These are phyloP conservation scores for Gymnocheta viridis DNA, from an alignment of 2,888 invertebrate genomes.

Conservation along the genomic window DNA sequence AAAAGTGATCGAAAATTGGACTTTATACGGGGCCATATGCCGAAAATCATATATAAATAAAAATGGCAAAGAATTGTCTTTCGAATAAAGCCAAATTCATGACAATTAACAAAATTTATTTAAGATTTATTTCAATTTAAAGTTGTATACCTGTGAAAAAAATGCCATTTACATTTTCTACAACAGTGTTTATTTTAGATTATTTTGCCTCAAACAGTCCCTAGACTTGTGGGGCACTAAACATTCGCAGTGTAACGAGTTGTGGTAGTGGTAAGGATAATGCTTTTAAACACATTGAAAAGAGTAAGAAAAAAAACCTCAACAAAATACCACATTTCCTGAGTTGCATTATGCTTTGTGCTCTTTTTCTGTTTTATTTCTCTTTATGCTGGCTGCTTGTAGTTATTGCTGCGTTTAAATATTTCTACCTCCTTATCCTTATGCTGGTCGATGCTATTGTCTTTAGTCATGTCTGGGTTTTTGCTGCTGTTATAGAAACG, in stretches of 20 bases:
- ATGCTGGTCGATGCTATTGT: not conserved
- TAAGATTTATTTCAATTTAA: no score
- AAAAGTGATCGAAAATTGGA: no score
- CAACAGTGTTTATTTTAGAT: no score
- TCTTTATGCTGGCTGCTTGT: constrained; percentile 9
- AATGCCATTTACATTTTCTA: no score
- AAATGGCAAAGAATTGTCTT: no score
- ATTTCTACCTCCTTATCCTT: constrained; percentile 11
- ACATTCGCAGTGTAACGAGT: constrained; percentile 1
- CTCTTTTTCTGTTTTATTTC: constrained; percentile 9
- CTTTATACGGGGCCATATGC: no score
- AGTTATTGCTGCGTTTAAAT: constrained; percentile 7
- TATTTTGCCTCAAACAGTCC: not conserved
- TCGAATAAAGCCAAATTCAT: no score
- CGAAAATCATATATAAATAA: no score
- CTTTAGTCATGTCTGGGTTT: constrained; percentile 41
- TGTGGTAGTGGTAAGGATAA: not conserved
- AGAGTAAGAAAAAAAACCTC: not conserved
- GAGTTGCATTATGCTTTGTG: constrained; percentile 42
- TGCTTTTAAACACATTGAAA: not conserved
- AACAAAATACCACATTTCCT: constrained; percentile 63
- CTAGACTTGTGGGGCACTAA: not conserved
- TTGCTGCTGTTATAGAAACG: constrained; percentile 31
- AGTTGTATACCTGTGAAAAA: no score
- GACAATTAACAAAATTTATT: no score